Evolutionary conservation across 2,113 vertebrate species (phyloP).

Genomic region (Choloepus hoffmanni): DNA sequence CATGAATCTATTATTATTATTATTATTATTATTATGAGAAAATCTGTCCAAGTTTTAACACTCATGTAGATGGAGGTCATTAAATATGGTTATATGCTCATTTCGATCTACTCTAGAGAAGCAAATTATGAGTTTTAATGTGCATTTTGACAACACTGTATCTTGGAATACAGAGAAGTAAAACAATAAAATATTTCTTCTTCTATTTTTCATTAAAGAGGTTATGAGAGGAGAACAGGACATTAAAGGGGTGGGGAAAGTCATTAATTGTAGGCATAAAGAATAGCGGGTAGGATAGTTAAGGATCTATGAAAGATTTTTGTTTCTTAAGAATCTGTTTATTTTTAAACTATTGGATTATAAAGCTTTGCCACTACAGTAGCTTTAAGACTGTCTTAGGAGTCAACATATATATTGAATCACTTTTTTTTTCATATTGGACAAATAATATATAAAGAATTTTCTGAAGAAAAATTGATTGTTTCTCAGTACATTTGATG

Average conservation of each 20-base stretch:
- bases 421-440: neutral
- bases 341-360: neutral
- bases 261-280: neutral
- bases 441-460: neutral
- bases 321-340: slow-evolving; percentile 21
- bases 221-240: neutral
- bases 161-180: neutral
- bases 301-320: neutral
- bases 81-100: neutral
- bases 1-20: neutral
- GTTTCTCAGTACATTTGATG: neutral
- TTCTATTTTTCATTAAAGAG: slow-evolving; percentile 15
- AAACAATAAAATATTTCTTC: neutral
- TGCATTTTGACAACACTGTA: neutral
- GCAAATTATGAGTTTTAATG: neutral
- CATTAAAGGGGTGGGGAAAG: neutral
- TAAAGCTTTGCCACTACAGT: neutral
- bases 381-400: neutral
- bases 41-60: neutral
- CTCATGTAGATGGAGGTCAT: neutral
- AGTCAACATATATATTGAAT: neutral
- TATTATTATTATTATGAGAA: neutral
- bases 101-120: neutral
- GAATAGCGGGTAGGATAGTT: neutral
- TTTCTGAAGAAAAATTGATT: neutral